phyloP scores from a whole-genome alignment of 2,113 vertebrate species.

The Lycaon pictus region DNA sequence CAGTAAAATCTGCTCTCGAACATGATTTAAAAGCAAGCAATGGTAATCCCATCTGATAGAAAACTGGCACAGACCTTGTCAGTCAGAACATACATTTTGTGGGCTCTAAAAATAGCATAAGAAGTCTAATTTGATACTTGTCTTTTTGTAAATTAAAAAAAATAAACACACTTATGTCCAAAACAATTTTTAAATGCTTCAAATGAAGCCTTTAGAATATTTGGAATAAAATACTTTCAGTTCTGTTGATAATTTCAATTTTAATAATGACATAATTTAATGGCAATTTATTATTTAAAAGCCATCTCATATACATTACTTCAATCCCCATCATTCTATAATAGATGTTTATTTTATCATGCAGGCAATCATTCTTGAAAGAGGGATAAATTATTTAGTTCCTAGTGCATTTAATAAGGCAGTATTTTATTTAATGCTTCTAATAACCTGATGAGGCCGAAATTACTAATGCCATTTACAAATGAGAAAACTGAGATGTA shows the following conservation, averaged over 20 bases:
- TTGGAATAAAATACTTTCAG: slow-evolving; percentile 42
- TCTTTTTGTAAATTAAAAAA: not conserved
- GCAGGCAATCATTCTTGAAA: not conserved
- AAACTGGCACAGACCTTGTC: not conserved
- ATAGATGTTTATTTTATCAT: slow-evolving; percentile 43
- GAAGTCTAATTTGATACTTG: not conserved
- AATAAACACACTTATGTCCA: not conserved
- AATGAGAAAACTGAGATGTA: not conserved
- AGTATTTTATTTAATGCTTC: slow-evolving; percentile 54
- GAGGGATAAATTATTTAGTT: slow-evolving; percentile 44
- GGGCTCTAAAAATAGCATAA: not conserved
- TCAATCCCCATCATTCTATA: not conserved
- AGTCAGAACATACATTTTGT: not conserved
- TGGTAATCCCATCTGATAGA: not conserved
- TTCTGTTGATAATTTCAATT: slow-evolving; percentile 35
- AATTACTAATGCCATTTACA: slow-evolving; percentile 36
- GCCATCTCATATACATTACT: not conserved
- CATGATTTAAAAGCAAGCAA: not conserved
- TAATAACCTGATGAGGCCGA: not conserved
- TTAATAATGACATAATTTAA: slow-evolving; percentile 43
- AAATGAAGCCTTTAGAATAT: not conserved
- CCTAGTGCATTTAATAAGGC: not conserved
- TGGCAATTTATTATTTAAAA: slow-evolving; percentile 51
- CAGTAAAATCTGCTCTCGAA: not conserved
- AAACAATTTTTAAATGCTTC: not conserved